Percentiles rank a stretch among this genome's conserved stretches.
These are phyloP conservation scores for Drosophila teissieri DNA, from an alignment of 1,140 invertebrate species.

Conservation along the genomic window DNA sequence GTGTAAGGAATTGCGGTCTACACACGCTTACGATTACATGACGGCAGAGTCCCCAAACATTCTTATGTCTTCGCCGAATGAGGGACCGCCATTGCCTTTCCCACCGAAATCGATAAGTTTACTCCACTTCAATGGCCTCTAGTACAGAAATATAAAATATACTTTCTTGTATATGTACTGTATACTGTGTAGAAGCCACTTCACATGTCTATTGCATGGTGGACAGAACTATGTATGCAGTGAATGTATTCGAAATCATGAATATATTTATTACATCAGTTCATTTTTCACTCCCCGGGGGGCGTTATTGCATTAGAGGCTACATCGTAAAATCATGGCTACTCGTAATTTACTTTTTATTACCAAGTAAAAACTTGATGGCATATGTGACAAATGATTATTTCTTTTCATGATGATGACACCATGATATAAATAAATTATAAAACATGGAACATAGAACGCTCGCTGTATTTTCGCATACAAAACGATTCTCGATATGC, in stretches of 20 bases:
- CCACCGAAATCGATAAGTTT: constrained; percentile 60
- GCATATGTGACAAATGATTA: neutral
- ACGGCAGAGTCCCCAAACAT: constrained; percentile 55
- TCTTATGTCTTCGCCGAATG: constrained; percentile 69
- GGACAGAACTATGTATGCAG: constrained; percentile 25
- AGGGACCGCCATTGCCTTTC: constrained; percentile 26
- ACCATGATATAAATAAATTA: neutral
- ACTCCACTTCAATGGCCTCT: constrained; percentile 29
- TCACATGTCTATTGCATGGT: constrained; percentile 31
- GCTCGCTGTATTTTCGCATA: no score
- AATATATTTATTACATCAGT: constrained; percentile 14
- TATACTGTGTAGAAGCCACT: constrained; percentile 17
- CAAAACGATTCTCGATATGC: no score
- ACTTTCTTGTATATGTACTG: no score
- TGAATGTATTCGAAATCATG: constrained; percentile 10
- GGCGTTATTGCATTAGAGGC: constrained; percentile 22
- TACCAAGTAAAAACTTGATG: constrained; percentile 3
- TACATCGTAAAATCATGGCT: constrained; percentile 4
- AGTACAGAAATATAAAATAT: neutral
- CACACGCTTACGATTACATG: constrained; percentile 58
- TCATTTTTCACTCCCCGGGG: constrained; percentile 8
- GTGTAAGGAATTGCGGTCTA: constrained; percentile 46
- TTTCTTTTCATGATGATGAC: neutral
- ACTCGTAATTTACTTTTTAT: constrained; percentile 4
- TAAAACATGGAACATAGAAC: no score